A percentile compares a stretch with the other conserved stretches of the same genome.
Conservation (phyloP, 2,797 vertebrate species). For the Rachycentron canadum region DNA sequence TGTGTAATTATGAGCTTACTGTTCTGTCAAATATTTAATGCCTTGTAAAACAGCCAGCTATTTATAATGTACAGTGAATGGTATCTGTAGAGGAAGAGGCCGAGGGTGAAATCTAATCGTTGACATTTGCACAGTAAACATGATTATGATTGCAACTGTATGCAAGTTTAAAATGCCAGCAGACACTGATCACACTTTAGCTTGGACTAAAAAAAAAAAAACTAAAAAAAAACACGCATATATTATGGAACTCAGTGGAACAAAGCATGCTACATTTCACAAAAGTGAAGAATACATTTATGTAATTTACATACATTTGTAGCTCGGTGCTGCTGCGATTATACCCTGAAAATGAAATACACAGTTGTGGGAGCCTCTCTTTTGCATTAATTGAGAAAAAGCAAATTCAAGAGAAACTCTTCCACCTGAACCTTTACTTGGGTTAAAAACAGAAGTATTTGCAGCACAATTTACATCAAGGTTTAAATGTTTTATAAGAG, state of each 20-base stretch:
- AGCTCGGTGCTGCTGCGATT: slow-evolving; percentile 1
- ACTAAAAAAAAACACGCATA: slow-evolving; percentile 11
- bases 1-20: slow-evolving; percentile 78
- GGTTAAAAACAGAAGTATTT: neutral
- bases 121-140: slow-evolving; percentile 56
- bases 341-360: neutral
- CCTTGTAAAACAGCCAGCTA: slow-evolving; percentile 80
- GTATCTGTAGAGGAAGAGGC: slow-evolving; percentile 48
- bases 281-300: neutral
- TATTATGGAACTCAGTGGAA: slow-evolving; percentile 15
- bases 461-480: neutral
- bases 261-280: slow-evolving; percentile 2
- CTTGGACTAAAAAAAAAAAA: slow-evolving; percentile 12
- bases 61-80: slow-evolving; percentile 68
- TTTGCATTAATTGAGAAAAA: slow-evolving; percentile 11
- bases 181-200: slow-evolving; percentile 49
- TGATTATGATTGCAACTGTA: slow-evolving; percentile 34
- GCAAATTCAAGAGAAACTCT: neutral
- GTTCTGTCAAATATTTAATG: slow-evolving; percentile 83
- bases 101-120: slow-evolving; percentile 41
- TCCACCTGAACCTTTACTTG: neutral
- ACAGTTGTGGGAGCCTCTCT: neutral
- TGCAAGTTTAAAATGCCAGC: slow-evolving; percentile 45
- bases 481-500: neutral
- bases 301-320: slow-evolving; percentile 11